Evolutionary conservation across 2,113 vertebrate species (phyloP).

Genomic region (Archocentrus centrarchus): DNA sequence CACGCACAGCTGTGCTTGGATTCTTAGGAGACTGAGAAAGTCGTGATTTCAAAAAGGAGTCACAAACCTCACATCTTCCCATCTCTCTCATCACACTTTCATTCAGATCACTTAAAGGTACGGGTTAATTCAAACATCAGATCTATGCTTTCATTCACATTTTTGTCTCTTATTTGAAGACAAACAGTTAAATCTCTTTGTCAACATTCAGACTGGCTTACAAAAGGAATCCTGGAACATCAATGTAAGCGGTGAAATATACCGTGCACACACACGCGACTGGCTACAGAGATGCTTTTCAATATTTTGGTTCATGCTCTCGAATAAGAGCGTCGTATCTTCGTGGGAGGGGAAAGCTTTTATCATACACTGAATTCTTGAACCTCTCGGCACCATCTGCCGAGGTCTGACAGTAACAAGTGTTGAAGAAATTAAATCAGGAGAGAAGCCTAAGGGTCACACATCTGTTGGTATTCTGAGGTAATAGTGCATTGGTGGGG

Average conservation of each 20-base stretch:
- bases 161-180: neutral
- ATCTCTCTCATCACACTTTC: neutral
- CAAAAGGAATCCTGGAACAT: neutral
- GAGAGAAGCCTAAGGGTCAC: slow-evolving; percentile 24
- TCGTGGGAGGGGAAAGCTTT: neutral
- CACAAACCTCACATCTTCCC: neutral
- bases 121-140: neutral
- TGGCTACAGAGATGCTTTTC: neutral
- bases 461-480: slow-evolving; percentile 26
- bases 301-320: neutral
- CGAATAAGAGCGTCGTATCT: neutral
- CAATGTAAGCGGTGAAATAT: neutral
- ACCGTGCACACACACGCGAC: neutral
- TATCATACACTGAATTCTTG: neutral
- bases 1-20: slow-evolving; percentile 4
- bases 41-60: neutral
- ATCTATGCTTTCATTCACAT: neutral
- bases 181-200: slow-evolving; percentile 14
- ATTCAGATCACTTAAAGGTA: neutral
- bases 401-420: neutral
- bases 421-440: slow-evolving; percentile 20
- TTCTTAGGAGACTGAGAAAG: neutral
- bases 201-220: neutral
- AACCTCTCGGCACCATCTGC: slow-evolving; percentile 28
- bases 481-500: slow-evolving; percentile 14